These are phyloP conservation scores for Malacoraja senta DNA, from an alignment of 2,797 vertebrate species.

Conservation along the genomic window DNA sequence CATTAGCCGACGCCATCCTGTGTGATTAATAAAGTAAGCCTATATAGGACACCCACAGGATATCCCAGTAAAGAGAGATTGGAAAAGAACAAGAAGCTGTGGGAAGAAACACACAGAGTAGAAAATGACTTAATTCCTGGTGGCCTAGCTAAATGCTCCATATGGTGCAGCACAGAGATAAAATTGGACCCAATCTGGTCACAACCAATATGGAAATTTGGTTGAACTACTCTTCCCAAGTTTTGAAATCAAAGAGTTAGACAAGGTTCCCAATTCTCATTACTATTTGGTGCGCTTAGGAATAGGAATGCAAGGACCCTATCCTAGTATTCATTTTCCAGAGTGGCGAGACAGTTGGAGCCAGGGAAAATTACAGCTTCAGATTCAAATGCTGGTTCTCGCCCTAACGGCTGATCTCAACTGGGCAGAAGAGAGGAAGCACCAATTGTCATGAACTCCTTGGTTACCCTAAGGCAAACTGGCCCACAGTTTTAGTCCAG, in stretches of 20 bases:
- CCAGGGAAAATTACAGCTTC: neutral
- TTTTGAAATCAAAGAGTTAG: slow-evolving; percentile 20
- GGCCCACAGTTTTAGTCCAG: neutral
- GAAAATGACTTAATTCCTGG: neutral
- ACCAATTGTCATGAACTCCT: neutral
- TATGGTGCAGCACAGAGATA: neutral
- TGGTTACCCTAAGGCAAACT: neutral
- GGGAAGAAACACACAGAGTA: neutral
- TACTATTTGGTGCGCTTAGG: neutral
- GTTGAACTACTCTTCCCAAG: slow-evolving; percentile 38
- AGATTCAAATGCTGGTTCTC: neutral
- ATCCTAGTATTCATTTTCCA: neutral
- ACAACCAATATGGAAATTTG: neutral
- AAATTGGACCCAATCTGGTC: neutral
- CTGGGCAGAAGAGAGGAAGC: neutral
- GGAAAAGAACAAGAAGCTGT: neutral
- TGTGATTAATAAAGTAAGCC: no score
- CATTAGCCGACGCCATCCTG: no score
- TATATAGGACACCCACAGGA: neutral
- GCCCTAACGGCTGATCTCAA: neutral
- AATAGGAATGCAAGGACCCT: neutral
- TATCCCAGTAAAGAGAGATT: neutral
- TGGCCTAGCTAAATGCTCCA: neutral
- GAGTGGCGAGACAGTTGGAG: neutral
- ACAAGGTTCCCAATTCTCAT: neutral